phyloP scores from a whole-genome alignment of 1,140 invertebrate genomes.

The roundworm (Caenorhabditis elegans) region WBcel235 BX284603.4:6165001-6165500 shows the following conservation, averaged over 20 bases:
- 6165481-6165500: conserved; percentile 52
- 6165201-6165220: not conserved
- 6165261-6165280: not conserved
- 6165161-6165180: not conserved
- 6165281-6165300: conserved; percentile 49
- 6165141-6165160: too few species aligned
- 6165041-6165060: not conserved
- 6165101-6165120: too few species aligned
- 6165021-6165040: not conserved
- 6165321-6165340: conserved; percentile 71
- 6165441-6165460: conserved; percentile 69
- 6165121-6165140: too few species aligned
- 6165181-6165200: not conserved
- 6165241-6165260: not conserved
- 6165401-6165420: conserved; percentile 68
- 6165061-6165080: not conserved
- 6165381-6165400: conserved; percentile 69
- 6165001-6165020: not conserved
- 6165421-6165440: conserved; percentile 69
- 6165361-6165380: conserved; percentile 71
- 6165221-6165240: not conserved
- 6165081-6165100: too few species aligned
- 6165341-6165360: conserved; percentile 71
- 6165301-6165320: conserved; percentile 71
- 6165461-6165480: conserved; percentile 60